Evolutionary conservation across 2,797 vertebrate genomes (phyloP).

Genomic region (Acanthiza pusilla): DNA sequence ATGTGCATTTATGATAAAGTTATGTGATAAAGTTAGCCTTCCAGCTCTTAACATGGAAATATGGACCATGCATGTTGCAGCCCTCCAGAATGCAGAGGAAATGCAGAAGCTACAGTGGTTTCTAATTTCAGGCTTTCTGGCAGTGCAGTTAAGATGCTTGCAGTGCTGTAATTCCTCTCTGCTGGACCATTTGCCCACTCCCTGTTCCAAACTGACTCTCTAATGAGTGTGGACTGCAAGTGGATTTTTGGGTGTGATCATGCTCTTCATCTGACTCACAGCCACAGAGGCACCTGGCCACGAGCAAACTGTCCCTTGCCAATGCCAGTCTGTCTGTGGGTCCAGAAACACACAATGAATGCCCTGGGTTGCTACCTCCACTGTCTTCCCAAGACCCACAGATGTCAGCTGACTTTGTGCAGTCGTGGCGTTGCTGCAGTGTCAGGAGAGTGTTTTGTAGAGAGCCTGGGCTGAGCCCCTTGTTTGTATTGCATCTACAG

Average conservation of each 20-base stretch:
- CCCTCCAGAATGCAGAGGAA: not conserved
- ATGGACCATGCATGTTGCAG: not conserved
- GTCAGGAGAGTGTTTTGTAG: not conserved
- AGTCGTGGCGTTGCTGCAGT: not conserved
- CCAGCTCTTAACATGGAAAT: not conserved
- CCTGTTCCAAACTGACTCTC: not conserved
- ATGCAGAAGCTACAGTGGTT: not conserved
- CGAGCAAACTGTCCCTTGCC: not conserved
- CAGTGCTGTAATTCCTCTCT: not conserved
- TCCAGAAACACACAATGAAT: not conserved
- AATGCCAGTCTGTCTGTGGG: not conserved
- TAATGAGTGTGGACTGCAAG: not conserved
- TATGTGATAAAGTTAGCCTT: not conserved
- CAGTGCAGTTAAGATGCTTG: fast-evolving
- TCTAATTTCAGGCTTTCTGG: not conserved
- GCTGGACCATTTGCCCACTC: not conserved
- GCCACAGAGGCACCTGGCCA: not conserved
- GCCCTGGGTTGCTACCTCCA: not conserved
- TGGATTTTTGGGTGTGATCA: not conserved
- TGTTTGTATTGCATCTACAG: not conserved
- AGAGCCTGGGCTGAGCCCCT: not conserved
- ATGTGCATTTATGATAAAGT: not conserved
- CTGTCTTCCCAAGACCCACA: not conserved
- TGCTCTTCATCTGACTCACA: not conserved
- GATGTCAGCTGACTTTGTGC: not conserved